Percentiles rank a stretch among this genome's conserved stretches.
These are phyloP conservation scores for Drosophila ohnishii DNA, from an alignment of 1,140 invertebrate species.

Conservation along the genomic window DNA sequence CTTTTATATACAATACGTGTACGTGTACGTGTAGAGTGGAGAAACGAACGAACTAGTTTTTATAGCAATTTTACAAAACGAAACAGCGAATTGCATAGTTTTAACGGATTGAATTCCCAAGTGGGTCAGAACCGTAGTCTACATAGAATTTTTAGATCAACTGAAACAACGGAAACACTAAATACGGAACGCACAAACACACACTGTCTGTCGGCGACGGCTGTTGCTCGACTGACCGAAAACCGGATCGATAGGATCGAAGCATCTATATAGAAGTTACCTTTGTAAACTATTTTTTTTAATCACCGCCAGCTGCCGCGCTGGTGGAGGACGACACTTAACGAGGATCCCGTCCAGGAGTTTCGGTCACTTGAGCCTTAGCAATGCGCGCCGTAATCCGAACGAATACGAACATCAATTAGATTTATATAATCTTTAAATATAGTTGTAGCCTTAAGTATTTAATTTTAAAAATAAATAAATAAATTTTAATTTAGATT, in stretches of 20 bases:
- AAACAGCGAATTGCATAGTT: slow-evolving; percentile 76
- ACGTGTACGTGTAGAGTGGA: slow-evolving; percentile 74
- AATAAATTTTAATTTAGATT: slow-evolving; percentile 82
- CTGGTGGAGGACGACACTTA: slow-evolving; percentile 26
- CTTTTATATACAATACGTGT: slow-evolving; percentile 71
- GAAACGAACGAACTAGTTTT: slow-evolving; percentile 81
- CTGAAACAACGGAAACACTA: slow-evolving; percentile 62
- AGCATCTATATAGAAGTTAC: slow-evolving; percentile 40
- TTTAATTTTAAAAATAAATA: slow-evolving; percentile 82
- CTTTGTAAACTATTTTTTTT: slow-evolving; percentile 73
- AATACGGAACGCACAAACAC: slow-evolving; percentile 56
- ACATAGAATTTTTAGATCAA: slow-evolving; percentile 74
- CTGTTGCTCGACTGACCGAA: slow-evolving; percentile 83
- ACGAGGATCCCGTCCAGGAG: slow-evolving; percentile 14
- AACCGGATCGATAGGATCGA: slow-evolving; percentile 22
- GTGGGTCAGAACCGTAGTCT: slow-evolving; percentile 65
- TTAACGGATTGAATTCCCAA: slow-evolving; percentile 70
- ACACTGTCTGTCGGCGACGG: slow-evolving; percentile 55
- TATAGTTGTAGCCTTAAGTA: slow-evolving; percentile 77
- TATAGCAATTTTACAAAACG: slow-evolving; percentile 79
- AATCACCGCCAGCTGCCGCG: slow-evolving; percentile 41
- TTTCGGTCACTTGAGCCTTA: slow-evolving; percentile 83
- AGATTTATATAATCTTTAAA: slow-evolving; percentile 79
- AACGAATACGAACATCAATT: slow-evolving; percentile 76
- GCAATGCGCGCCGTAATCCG: slow-evolving; percentile 51